Evolutionary conservation across 2,888 invertebrate species (phyloP), one percentile per base, ranked within the genome.

Genomic region (Boloria selene): DNA sequence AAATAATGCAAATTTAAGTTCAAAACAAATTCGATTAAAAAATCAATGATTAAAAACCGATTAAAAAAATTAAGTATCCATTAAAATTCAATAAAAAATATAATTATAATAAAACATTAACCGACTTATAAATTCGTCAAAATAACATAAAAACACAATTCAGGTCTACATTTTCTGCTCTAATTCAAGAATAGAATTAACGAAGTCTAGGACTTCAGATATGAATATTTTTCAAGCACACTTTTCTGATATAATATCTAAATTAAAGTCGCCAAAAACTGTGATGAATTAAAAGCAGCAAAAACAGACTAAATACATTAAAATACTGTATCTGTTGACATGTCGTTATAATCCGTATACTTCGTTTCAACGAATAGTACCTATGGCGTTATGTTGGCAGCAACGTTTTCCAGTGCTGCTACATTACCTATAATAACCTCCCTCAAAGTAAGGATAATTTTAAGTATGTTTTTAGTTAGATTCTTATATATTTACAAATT

Each of bases 201-300:
- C 55, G 44, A 45, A 1, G 7, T 42, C 14, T 6, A 56, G 4
- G 45, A 45, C 45, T 45, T 45, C 13, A n/a, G 26, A 18, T n/a
- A 16, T 4, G 5, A 22, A 22, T 22, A 56, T 56, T n/a, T 56
- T 56, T 56, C 22, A 56, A 56, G 56, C 56, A 56, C 44, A 56
- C 56, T 56, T 56, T 56, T 45, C 56, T 45, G 56, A 56, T 45
- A 26, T 5, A 22, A 26, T 26, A 56, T 56, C 45, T 26, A 45
- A 45, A 22, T 56, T 22, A 56, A 56, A 56, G 56, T 22, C 13
- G 56, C 56, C 45, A 56, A 56, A 45, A 56, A n/a, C 13, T 44
- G 14, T 45, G 4, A 44, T 45, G 4, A n/a, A 22, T 45, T 14
- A 16, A 45, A 45, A 56, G 56, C 56, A 56, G 56, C 5, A 26